Conservation (phyloP, 2,888 invertebrate genomes). For the Pelosia muscerda region DNA sequence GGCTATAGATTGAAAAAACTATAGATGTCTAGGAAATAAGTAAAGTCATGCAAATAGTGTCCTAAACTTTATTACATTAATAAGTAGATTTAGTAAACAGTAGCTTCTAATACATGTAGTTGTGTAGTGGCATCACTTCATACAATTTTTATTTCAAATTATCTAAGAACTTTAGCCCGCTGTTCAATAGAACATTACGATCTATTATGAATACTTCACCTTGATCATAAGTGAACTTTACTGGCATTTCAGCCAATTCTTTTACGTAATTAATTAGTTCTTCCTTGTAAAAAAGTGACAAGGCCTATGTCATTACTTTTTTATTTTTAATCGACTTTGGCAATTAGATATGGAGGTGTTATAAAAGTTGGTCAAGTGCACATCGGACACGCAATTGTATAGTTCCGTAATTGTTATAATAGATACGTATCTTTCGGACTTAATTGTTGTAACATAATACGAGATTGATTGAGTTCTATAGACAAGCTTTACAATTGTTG, state of each 20-base stretch:
- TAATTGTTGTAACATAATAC: conserved; percentile 16
- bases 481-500: background rate
- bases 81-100: too few relatives aligned
- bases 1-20: too few relatives aligned
- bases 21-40: too few relatives aligned
- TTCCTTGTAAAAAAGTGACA: conserved; percentile 41
- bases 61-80: too few relatives aligned
- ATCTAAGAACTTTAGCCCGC: too few relatives aligned
- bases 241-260: conserved; percentile 38
- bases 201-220: conserved; percentile 27
- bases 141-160: too few relatives aligned
- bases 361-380: conserved; percentile 40
- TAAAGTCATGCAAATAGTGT: too few relatives aligned
- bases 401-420: conserved; percentile 21
- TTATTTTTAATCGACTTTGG: conserved; percentile 33
- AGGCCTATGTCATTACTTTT: conserved; percentile 37
- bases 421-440: conserved; percentile 6
- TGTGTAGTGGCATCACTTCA: too few relatives aligned
- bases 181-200: conserved; percentile 22
- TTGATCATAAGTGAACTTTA: conserved; percentile 37
- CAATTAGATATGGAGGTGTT: conserved; percentile 31
- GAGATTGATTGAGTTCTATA: conserved; percentile 16
- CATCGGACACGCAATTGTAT: conserved; percentile 19
- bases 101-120: too few relatives aligned
- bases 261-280: conserved; percentile 37